Evolutionary conservation across 2,113 vertebrate genomes (phyloP).

Genomic region (Lonchura striata): DNA sequence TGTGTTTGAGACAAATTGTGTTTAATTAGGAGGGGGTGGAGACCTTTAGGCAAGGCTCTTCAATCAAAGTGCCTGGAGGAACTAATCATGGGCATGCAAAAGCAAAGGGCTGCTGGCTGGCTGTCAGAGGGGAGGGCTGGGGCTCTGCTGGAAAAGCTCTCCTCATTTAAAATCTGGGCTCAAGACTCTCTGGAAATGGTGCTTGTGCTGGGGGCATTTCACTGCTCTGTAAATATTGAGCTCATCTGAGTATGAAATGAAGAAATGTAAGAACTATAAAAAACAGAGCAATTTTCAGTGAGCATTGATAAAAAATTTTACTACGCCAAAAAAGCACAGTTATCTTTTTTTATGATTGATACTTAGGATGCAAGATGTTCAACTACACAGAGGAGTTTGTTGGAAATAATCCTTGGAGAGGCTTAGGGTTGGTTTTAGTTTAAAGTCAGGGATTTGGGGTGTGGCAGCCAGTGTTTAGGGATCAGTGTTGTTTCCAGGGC

Average conservation of each 20-base stretch:
- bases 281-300: background rate
- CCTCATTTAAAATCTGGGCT: background rate
- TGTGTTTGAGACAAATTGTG: background rate
- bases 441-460: background rate
- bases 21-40: conserved; percentile 57
- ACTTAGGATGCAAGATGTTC: background rate
- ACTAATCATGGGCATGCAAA: conserved; percentile 55
- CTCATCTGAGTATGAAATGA: background rate
- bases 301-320: background rate
- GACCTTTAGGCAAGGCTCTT: conserved; percentile 50
- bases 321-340: background rate
- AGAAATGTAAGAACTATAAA: background rate
- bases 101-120: background rate
- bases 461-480: background rate
- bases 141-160: background rate
- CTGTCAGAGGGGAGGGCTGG: background rate
- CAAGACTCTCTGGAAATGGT: background rate
- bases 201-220: background rate
- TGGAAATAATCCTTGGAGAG: background rate
- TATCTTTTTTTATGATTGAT: background rate
- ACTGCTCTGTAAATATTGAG: background rate
- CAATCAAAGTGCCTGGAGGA: conserved; percentile 56
- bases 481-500: background rate
- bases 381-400: background rate
- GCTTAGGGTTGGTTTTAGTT: background rate